Evolutionary conservation across 2,113 vertebrate genomes (phyloP).

Genomic region (Eptesicus fuscus): DNA sequence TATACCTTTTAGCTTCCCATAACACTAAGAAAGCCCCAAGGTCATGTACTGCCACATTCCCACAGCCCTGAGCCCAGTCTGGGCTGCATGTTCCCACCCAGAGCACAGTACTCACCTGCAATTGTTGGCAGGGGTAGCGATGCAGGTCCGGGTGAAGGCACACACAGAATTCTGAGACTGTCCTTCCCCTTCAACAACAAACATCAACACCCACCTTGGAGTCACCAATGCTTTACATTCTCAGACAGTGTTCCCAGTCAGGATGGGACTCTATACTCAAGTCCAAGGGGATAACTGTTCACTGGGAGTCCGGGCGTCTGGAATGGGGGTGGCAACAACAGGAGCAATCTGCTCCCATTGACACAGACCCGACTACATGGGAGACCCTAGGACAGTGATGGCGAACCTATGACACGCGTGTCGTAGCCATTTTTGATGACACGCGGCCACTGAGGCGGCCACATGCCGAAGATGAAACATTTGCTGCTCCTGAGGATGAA

Average conservation of each 20-base stretch:
- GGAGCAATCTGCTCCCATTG: not conserved
- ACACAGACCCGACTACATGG: too few species aligned
- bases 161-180: conserved; percentile 81
- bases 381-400: not conserved
- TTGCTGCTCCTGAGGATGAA: too few species aligned
- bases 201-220: not conserved
- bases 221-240: not conserved
- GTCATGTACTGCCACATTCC: not conserved
- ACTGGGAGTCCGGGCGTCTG: not conserved
- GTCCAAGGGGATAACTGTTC: not conserved
- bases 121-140: conserved; percentile 82
- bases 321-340: conserved; percentile 67
- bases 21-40: not conserved
- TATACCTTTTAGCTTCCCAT: not conserved
- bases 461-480: too few species aligned
- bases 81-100: not conserved
- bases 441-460: too few species aligned
- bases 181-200: conserved; percentile 77
- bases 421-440: too few species aligned
- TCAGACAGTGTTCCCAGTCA: not conserved
- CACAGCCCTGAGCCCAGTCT: not conserved
- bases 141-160: conserved; percentile 88
- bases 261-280: conserved; percentile 46
- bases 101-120: conserved; percentile 47
- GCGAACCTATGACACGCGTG: too few species aligned